Conservation (phyloP, 2,113 vertebrate genomes). For the Sinocyclocheilus anophthalmus region DNA sequence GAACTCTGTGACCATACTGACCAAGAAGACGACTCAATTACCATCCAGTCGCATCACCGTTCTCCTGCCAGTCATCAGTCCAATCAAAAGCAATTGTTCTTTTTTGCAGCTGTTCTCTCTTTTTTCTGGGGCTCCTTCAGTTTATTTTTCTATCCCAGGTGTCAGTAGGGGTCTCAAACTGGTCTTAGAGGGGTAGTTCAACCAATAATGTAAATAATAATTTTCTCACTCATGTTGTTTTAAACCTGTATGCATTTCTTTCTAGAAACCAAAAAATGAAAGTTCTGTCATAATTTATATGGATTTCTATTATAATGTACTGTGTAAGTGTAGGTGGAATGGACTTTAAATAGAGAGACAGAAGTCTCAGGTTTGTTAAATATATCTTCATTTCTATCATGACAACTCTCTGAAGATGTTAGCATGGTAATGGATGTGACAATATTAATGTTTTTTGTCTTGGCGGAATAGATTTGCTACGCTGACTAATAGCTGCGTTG, state of each 20-base stretch:
- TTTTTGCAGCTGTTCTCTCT: not conserved
- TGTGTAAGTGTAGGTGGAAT: no score
- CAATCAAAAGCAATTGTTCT: not conserved
- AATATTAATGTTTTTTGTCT: no score
- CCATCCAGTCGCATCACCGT: not conserved
- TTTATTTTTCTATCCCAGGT: not conserved
- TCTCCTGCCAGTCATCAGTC: not conserved
- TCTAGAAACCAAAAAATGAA: not conserved
- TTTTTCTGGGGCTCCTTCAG: not conserved
- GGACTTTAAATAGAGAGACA: no score
- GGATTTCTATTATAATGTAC: no score
- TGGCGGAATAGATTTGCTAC: no score
- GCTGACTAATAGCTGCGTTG: no score
- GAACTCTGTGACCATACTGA: conserved; percentile 50
- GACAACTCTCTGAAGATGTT: no score
- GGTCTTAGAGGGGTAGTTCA: not conserved
- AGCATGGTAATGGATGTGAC: no score
- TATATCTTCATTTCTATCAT: not conserved
- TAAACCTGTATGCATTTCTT: not conserved
- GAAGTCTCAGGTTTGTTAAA: not conserved
- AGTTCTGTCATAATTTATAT: no score
- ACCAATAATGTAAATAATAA: not conserved
- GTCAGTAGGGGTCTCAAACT: not conserved
- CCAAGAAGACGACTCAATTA: not conserved
- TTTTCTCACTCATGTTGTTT: not conserved